Conservation (phyloP, 2,888 invertebrate genomes). For the Tetranychus piercei region DNA sequence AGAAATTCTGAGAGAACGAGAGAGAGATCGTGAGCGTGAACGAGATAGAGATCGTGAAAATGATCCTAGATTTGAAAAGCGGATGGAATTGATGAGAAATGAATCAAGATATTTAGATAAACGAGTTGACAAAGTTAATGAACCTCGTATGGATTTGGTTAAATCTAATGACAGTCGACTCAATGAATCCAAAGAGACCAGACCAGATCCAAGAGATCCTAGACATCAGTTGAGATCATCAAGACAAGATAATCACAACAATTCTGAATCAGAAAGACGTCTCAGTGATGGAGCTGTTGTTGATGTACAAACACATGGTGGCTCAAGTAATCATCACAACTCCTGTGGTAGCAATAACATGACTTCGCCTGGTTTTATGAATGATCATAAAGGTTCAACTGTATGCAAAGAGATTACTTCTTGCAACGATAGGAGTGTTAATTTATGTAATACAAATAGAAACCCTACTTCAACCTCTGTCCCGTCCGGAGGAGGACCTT, state of each 20-base stretch:
- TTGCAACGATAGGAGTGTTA: not conserved
- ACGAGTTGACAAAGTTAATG: not conserved
- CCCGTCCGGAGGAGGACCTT: not conserved
- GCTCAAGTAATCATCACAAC: not conserved
- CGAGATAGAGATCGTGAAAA: constrained; percentile 2
- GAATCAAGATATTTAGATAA: not conserved
- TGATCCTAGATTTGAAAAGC: not conserved
- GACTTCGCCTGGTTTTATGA: not conserved
- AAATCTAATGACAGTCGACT: not conserved
- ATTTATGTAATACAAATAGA: not conserved
- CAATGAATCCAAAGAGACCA: not conserved
- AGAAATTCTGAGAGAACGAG: not conserved
- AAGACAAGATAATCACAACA: not conserved
- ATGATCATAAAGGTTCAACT: not conserved
- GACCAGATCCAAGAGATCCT: not conserved
- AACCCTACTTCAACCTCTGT: not conserved
- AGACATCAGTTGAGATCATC: not conserved
- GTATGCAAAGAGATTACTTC: not conserved
- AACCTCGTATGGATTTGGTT: not conserved
- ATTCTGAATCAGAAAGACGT: not conserved
- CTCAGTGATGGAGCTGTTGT: not conserved
- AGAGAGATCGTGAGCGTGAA: not conserved
- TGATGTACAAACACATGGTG: not conserved
- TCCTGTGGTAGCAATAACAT: not conserved
- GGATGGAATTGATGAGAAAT: not conserved